Base-by-base conservation (phyloP, 2,888 invertebrate genomes). In the Clanis bilineata region DNA sequence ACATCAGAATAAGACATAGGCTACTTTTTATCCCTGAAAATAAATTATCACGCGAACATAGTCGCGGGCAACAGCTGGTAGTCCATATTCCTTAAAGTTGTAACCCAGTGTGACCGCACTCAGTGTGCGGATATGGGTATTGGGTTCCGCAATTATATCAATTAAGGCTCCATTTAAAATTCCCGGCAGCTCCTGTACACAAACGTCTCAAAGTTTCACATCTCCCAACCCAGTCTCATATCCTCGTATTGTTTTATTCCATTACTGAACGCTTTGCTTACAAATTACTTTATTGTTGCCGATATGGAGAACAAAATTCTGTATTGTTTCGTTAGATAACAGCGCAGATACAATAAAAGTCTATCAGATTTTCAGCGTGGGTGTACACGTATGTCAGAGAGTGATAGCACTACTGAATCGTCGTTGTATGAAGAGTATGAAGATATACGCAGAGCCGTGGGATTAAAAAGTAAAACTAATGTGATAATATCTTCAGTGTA, bases 261-360 rank as follows among this genome's bases (percentile, higher is more conserved):
- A 28, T 47, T 47, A 47, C 47, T 15, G 28, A 51, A 32, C 32
- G 51, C 28, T 51, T 51, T 51, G 51, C 51, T 32, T 51, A 47
- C 28, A 47, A 47, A 47, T 47, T 28, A 51, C 51, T 28, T 51
- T 51, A 51, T 51, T 51, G 51, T 51, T 47, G 15, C 25, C 47
- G 32, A 32, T 51, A 51, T 28, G 15, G 32, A 51, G 51, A 51
- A 51, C 28, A 51, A 32, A 28, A 51, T 18, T 18, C 32, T 18
- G 28, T 51, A 51, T 51, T 51, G 51, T 51, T 51, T 32, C 28
- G 32, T 51, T 51, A 32, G 51, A 18, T 51, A 51, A 51, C 51
- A 51, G 15, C 28, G 15, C 15, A 45, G 23, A 51, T 51, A 51
- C 28, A 51, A 18, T 51, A 18, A 51, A 51, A 18, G 32, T 47